These are phyloP conservation scores for Agelaius phoeniceus DNA, from an alignment of 2,113 vertebrate species.

Conservation along the genomic window DNA sequence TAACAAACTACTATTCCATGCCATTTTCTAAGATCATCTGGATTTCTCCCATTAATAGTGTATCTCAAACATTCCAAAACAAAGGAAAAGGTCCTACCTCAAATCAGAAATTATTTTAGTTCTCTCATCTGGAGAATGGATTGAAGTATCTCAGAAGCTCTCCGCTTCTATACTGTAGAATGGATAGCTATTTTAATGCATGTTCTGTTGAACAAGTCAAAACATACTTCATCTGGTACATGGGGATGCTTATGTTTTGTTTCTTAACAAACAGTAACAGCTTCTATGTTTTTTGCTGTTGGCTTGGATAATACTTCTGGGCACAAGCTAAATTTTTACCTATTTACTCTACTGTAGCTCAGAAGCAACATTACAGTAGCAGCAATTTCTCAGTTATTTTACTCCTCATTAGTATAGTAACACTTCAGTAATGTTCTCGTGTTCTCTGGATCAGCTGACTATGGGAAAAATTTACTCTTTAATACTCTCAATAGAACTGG, in stretches of 20 bases:
- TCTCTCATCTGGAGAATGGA: neutral
- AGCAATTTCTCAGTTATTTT: neutral
- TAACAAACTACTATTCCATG: constrained; percentile 5
- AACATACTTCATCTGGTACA: neutral
- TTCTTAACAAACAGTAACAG: neutral
- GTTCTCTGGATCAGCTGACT: neutral
- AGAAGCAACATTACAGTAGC: neutral
- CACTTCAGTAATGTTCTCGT: neutral
- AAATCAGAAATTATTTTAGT: neutral
- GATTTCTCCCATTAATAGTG: neutral
- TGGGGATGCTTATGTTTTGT: neutral
- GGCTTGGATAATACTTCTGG: neutral
- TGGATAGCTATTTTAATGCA: neutral
- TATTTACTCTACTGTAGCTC: neutral
- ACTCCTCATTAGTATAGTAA: neutral
- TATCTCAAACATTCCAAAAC: constrained; percentile 34
- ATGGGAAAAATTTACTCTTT: neutral
- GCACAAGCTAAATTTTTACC: neutral
- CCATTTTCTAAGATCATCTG: neutral
- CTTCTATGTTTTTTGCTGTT: neutral
- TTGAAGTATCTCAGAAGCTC: neutral
- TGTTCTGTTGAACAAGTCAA: neutral
- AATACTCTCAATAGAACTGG: neutral
- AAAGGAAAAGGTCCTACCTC: neutral
- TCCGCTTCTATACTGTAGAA: neutral